Conservation (phyloP, 2,797 vertebrate species). For the Caiman crocodilus region DNA sequence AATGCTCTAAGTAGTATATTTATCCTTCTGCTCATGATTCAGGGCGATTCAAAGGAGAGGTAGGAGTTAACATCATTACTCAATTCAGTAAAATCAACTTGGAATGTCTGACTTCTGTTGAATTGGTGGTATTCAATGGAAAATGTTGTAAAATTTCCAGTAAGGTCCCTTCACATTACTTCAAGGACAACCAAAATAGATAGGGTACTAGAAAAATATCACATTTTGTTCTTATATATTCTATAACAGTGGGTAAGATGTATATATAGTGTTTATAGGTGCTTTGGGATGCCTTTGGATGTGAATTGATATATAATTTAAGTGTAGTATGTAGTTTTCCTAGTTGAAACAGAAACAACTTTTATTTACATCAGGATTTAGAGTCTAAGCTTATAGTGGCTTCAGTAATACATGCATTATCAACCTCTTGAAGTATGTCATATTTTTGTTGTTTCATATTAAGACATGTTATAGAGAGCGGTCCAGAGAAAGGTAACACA, state of each 20-base stretch:
- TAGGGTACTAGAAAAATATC: too few species aligned
- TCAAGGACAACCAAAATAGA: too few species aligned
- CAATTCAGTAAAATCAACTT: too few species aligned
- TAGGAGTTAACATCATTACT: background rate
- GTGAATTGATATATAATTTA: background rate
- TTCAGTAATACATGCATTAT: background rate
- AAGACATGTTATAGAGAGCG: background rate
- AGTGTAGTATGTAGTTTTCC: background rate
- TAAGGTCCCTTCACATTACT: too few species aligned
- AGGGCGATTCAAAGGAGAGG: background rate
- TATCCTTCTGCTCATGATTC: background rate
- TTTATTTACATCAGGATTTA: background rate
- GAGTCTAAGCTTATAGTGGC: too few species aligned
- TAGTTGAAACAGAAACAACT: background rate
- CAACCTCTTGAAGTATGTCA: background rate
- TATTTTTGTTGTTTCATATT: background rate
- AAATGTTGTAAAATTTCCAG: too few species aligned
- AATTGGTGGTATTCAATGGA: too few species aligned
- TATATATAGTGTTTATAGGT: too few species aligned
- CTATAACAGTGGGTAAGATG: too few species aligned
- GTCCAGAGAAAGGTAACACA: background rate
- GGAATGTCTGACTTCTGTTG: too few species aligned
- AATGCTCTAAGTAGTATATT: background rate
- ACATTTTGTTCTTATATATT: too few species aligned
- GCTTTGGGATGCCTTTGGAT: too few species aligned